phyloP scores from a whole-genome alignment of 2,113 vertebrate genomes.

The Diglossa brunneiventris region DNA sequence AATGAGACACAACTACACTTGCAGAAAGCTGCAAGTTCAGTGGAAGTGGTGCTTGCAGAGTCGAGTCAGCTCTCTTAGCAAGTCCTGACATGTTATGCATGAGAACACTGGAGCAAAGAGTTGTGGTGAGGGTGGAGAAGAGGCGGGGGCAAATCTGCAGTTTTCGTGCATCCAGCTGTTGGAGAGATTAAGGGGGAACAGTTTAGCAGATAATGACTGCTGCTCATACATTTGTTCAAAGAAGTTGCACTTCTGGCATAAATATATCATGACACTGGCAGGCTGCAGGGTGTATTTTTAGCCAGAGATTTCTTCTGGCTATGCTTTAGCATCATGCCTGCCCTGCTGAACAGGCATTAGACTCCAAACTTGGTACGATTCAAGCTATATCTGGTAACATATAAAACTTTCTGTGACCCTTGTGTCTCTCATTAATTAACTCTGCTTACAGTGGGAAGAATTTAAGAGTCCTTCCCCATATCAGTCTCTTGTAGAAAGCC shows the following conservation, averaged over 20 bases:
- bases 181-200: background rate
- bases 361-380: accelerated
- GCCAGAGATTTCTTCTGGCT: background rate
- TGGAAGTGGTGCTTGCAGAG: background rate
- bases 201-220: background rate
- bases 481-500: background rate
- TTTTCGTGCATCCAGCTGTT: background rate
- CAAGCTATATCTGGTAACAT: background rate
- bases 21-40: background rate
- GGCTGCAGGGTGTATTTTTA: background rate
- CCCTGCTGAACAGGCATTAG: background rate
- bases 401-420: background rate
- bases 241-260: background rate
- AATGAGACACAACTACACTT: background rate
- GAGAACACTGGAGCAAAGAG: background rate
- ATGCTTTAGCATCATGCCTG: background rate
- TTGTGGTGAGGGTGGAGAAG: background rate
- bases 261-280: background rate
- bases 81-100: background rate
- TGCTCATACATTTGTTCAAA: background rate
- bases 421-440: background rate
- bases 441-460: background rate
- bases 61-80: background rate
- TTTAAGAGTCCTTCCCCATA: background rate
- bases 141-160: background rate